phyloP scores from a whole-genome alignment of 2,888 invertebrate species.

The Dexiosoma caninum region DNA sequence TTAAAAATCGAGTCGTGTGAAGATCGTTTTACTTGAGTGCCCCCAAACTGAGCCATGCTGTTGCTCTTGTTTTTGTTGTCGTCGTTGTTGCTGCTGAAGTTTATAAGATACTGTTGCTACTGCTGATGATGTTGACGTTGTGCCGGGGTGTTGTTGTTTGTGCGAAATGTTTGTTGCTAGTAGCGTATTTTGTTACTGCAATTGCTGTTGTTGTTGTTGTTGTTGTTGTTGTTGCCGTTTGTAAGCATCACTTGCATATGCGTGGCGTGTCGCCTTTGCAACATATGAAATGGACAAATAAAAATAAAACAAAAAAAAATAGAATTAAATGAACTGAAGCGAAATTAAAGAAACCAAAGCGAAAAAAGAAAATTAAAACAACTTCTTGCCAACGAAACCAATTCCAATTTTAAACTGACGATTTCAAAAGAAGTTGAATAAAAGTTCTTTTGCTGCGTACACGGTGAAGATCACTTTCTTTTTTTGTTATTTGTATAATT shows the following conservation, averaged over 20 bases:
- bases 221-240: conserved; percentile 29
- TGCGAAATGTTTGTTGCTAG: conserved; percentile 15
- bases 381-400: conserved; percentile 44
- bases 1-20: conserved; percentile 76
- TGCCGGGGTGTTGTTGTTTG: not conserved
- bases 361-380: conserved; percentile 5
- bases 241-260: conserved; percentile 60
- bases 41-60: conserved; percentile 21
- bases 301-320: not conserved
- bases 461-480: not conserved
- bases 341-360: conserved; percentile 24
- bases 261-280: conserved; percentile 63
- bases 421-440: conserved; percentile 15
- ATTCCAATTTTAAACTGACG: conserved; percentile 46
- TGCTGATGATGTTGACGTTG: conserved; percentile 30
- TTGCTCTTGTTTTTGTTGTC: conserved; percentile 7
- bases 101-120: conserved; percentile 35
- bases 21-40: conserved; percentile 71
- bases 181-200: conserved; percentile 30
- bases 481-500: no score
- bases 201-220: conserved; percentile 32
- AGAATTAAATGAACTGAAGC: not conserved
- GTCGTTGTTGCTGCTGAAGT: conserved; percentile 28
- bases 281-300: conserved; percentile 44
- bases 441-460: conserved; percentile 10